Base-by-base conservation (phyloP, 2,113 vertebrate genomes). In the Ramphastos sulfuratus region DNA sequence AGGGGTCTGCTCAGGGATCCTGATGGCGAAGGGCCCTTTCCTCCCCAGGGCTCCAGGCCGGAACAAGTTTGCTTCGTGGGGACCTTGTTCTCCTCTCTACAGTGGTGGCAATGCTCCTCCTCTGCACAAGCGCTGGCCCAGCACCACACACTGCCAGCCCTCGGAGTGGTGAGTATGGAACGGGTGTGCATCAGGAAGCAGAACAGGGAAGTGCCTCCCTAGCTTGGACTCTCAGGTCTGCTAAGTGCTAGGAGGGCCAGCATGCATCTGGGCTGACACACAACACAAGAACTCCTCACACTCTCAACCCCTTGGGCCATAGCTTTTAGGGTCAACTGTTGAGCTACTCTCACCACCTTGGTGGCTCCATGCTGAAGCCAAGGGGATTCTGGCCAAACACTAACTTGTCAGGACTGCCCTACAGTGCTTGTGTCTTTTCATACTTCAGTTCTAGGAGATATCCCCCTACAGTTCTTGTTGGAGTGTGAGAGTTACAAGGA, bases 1-100 rank as follows among this genome's bases (percentile, higher is more conserved):
- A 3, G 17, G 46, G 21, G 64, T 23, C 27, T 81, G 48, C 42
- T 21, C 27, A 12, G 28, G 52, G 56, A 48, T 64, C n/a, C 60
- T 74, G 4, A 67, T 1, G 10, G 12, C 55, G 33, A 31, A 31
- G 59, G 52, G 8, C 21, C 8, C 21, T 90, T 82, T 94, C 24
- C 46, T 93, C 52, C 35, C 15, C 83, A 96, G 96, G 91, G 82
- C 50, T 85, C 55, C 86, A 86, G 84, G 74, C 60, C 76, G 84
- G 81, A 31, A 87, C 50, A 61, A 13, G 11, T 16, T 44, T 30
- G 55, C 59, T 93, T 2, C 55, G 21, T 1, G 30, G 55, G 81
- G 59, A 84, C 59, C 35, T 89, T 2, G 16, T 92, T 25, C 59
- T 96, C n/a, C 55, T 93, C 9, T 31, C 72, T 17, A 2, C 33